These are phyloP conservation scores for Eupleurogrammus muticus DNA, from an alignment of 2,797 vertebrate species.

Conservation along the genomic window DNA sequence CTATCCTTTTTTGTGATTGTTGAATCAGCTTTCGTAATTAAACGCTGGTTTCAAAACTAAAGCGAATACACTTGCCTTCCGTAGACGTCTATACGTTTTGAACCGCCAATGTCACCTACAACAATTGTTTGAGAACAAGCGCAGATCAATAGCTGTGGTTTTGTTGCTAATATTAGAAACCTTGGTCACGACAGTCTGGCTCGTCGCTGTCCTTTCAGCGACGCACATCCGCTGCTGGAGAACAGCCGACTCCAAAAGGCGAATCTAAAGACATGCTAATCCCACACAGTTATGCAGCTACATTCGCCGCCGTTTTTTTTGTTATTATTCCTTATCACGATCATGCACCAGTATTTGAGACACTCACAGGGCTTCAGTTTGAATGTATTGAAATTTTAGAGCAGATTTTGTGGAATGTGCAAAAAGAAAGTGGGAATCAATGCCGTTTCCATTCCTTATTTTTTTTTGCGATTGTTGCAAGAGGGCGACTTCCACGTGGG, in stretches of 20 bases:
- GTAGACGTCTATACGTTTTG: background rate
- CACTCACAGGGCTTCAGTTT: no score
- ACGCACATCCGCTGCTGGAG: background rate
- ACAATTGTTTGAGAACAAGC: slow-evolving; percentile 2
- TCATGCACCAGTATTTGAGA: no score
- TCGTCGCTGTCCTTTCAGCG: background rate
- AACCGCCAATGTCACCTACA: background rate
- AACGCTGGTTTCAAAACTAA: background rate
- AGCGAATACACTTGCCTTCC: background rate
- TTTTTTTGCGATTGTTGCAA: no score
- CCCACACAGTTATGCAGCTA: no score
- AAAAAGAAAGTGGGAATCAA: no score
- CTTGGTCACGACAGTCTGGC: background rate
- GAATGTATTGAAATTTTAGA: no score
- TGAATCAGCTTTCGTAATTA: slow-evolving; percentile 1
- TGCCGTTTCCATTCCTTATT: no score
- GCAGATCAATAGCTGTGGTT: background rate
- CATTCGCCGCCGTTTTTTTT: no score
- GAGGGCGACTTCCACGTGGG: no score
- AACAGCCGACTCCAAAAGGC: background rate
- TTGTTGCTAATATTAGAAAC: background rate
- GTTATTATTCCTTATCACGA: no score
- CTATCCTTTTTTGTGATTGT: background rate
- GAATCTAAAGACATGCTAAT: background rate
- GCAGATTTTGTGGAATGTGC: no score